Conservation (phyloP, 2,113 vertebrate species). For the Cryptoleucopteryx plumbea region DNA sequence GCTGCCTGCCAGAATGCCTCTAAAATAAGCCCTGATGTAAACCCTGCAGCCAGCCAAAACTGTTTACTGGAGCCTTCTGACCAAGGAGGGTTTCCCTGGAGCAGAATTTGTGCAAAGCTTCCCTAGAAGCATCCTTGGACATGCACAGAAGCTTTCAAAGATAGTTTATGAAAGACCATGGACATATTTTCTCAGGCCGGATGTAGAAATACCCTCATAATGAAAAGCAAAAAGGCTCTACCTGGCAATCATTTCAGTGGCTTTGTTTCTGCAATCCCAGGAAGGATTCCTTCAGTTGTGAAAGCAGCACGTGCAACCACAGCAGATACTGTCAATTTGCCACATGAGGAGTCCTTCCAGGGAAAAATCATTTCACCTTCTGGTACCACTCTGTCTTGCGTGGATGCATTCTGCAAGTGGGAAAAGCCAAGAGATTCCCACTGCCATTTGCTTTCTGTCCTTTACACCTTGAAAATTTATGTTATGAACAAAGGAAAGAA, state of each 20-base stretch:
- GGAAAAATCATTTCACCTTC: neutral
- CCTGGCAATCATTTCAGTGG: neutral
- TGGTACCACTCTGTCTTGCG: neutral
- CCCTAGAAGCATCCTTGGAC: neutral
- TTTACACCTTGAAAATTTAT: neutral
- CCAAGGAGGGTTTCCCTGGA: neutral
- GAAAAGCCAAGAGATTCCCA: neutral
- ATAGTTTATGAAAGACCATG: neutral
- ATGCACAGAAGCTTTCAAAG: neutral
- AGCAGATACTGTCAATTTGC: neutral
- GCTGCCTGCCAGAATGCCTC: neutral
- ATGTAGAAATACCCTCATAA: neutral
- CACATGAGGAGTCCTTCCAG: neutral
- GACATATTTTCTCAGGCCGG: neutral
- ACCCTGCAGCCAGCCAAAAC: neutral
- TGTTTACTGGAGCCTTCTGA: neutral
- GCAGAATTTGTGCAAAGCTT: neutral
- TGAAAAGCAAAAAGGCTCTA: neutral
- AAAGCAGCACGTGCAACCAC: neutral
- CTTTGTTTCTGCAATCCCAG: neutral
- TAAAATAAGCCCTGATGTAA: neutral
- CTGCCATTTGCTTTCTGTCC: neutral
- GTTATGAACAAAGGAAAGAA: neutral
- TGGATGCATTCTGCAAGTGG: neutral
- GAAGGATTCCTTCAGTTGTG: neutral